Evolutionary conservation across 2,888 invertebrate genomes (phyloP).

Genomic region (Hypomecis punctinalis): DNA sequence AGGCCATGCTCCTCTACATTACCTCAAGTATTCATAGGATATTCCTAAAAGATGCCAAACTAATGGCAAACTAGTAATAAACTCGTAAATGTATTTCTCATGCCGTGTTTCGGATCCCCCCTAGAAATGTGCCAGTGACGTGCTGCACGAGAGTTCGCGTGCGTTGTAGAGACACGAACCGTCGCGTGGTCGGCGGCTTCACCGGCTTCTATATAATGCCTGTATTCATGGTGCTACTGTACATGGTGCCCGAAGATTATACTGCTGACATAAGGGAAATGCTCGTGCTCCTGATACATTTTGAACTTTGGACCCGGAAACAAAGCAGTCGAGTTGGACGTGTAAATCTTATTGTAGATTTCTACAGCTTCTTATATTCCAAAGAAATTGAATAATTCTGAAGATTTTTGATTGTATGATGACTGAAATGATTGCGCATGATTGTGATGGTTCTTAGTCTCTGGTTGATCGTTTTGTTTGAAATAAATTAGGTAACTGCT

Average conservation of each 20-base stretch:
- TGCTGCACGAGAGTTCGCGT: conserved; percentile 52
- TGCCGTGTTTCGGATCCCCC: conserved; percentile 39
- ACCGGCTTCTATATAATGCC: conserved; percentile 4
- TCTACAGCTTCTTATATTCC: too few species aligned
- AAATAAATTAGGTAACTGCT: too few species aligned
- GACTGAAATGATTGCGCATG: too few species aligned
- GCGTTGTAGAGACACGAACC: conserved; percentile 22
- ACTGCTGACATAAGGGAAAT: conserved; percentile 14
- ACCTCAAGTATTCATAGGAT: not conserved
- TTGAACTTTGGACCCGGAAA: too few species aligned
- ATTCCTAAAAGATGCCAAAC: conserved; percentile 2
- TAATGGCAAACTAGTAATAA: conserved; percentile 10
- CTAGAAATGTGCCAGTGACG: conserved; percentile 60
- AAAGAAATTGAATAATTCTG: too few species aligned
- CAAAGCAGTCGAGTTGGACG: too few species aligned
- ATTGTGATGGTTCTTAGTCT: too few species aligned
- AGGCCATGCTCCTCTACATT: too few species aligned
- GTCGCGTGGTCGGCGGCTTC: conserved; percentile 25
- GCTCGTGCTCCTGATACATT: not conserved
- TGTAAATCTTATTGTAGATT: too few species aligned
- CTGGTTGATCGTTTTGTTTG: too few species aligned
- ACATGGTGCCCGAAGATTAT: conserved; percentile 1
- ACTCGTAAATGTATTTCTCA: conserved; percentile 38
- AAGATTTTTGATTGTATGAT: too few species aligned
- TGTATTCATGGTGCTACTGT: conserved; percentile 17